phyloP scores from a whole-genome alignment of 1,140 invertebrate genomes.

The Cydia strobilella region DNA sequence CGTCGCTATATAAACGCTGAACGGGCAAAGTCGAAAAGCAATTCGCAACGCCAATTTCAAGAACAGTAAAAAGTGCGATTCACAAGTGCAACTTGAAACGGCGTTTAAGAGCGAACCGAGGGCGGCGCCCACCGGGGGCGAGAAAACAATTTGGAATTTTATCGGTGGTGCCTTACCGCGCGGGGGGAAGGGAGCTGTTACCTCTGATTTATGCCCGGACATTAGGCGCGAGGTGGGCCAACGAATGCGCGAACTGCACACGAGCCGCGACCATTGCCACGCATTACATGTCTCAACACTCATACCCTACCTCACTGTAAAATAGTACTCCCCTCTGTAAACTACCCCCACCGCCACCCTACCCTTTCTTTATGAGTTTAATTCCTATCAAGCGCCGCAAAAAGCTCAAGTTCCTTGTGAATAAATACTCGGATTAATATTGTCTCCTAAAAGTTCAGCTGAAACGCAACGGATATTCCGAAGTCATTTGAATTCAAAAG shows the following conservation, averaged over 20 bases:
- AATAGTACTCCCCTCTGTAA: too few species aligned
- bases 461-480: constrained; percentile 58
- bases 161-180: constrained; percentile 61
- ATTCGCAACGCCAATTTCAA: constrained; percentile 74
- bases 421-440: constrained; percentile 44
- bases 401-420: neutral
- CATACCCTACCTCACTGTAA: constrained; percentile 35
- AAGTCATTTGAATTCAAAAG: constrained; percentile 73
- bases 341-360: neutral
- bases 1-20: constrained; percentile 45
- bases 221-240: constrained; percentile 62
- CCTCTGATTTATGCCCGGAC: constrained; percentile 71
- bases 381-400: constrained; percentile 21
- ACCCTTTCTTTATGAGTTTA: neutral
- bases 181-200: constrained; percentile 58
- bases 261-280: constrained; percentile 46
- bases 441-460: constrained; percentile 46
- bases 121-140: constrained; percentile 74
- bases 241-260: constrained; percentile 65
- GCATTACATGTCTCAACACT: constrained; percentile 36
- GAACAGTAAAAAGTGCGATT: constrained; percentile 78
- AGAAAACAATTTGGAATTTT: constrained; percentile 79
- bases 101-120: constrained; percentile 78
- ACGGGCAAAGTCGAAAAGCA: constrained; percentile 60
- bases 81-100: constrained; percentile 78